Percentiles rank a stretch among this genome's conserved stretches.
phyloP scores from a whole-genome alignment of 2,888 invertebrate species.

The Clepsis dumicolana region DNA sequence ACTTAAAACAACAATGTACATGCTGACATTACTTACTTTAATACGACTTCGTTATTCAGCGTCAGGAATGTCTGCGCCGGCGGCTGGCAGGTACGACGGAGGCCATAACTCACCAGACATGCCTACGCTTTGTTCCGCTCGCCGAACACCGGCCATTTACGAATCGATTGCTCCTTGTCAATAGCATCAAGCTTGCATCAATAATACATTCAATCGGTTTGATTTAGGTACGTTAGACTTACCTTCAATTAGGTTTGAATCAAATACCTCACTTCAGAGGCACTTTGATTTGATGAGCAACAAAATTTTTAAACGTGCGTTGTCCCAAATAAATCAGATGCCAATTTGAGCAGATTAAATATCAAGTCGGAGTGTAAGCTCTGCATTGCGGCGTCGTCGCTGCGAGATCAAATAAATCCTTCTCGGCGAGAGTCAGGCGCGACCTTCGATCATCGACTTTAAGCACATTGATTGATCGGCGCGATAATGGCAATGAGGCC shows the following conservation, averaged over 20 bases:
- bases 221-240: not conserved
- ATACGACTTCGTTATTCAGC: not conserved
- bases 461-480: conserved; percentile 4
- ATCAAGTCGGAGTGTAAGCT: not conserved
- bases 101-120: conserved; percentile 1
- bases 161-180: conserved; percentile 8
- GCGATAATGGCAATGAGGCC: not conserved
- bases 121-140: not conserved
- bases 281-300: too few species aligned
- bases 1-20: not conserved
- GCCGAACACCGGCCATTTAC: conserved; percentile 1
- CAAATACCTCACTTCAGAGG: too few species aligned
- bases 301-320: too few species aligned
- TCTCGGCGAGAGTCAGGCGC: too few species aligned
- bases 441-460: not conserved
- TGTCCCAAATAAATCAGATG: not conserved
- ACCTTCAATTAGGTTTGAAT: too few species aligned
- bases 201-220: not conserved
- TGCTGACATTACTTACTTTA: too few species aligned
- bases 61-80: too few species aligned
- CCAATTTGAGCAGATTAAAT: not conserved
- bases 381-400: not conserved
- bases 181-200: not conserved
- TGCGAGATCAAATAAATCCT: not conserved
- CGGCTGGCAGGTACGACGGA: not conserved